Base-by-base conservation (phyloP, 2,113 vertebrate genomes). In the Zapornia atra region DNA sequence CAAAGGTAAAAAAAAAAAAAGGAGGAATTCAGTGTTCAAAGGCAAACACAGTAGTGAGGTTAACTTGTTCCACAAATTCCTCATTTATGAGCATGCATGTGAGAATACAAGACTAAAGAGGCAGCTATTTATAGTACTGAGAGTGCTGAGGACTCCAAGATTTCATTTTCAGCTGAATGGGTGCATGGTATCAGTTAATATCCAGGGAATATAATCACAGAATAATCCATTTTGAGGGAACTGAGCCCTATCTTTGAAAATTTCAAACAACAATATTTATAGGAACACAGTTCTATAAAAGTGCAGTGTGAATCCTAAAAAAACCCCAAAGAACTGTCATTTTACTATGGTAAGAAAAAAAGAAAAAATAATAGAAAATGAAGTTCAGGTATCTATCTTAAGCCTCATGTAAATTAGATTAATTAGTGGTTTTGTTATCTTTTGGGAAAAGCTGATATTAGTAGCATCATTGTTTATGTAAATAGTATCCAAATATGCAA, bases 361-460 rank as follows among this genome's bases (percentile, higher is more conserved):
- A 0, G 0, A 1, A 50, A 65, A 86, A 95, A 90, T 80, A 96
- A 24, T 10, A 86, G 34, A 93, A 97, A 97, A 93, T 95, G 34
- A 46, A 50, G 48, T 33, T 65, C 80, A 92, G 77, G 91, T 94
- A 97, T 95, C 97, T 96, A 96, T 97, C 80, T 95, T 97, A 88
- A 97, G 90, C 80, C 54, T 95, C 60, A 95, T 96, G 91, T 88
- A 96, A 98, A 98, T 97, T 85, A 96, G 90, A 97, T 97, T 97
- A 97, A 98, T 97, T 97, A 96, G 65, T 94, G 94, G 86, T 96
- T 98, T 97, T 86, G 57, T 92, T 97, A 96, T 98, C 96, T 98
- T 97, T 96, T 92, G 93, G 87, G 95, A 72, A 98, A 97, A 94
- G 87, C 29, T 94, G 96, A 95, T 97, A 97, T 96, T 96, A 94